Evolutionary conservation across 2,113 vertebrate species (phyloP).

Genomic region (Labeo rohita): DNA sequence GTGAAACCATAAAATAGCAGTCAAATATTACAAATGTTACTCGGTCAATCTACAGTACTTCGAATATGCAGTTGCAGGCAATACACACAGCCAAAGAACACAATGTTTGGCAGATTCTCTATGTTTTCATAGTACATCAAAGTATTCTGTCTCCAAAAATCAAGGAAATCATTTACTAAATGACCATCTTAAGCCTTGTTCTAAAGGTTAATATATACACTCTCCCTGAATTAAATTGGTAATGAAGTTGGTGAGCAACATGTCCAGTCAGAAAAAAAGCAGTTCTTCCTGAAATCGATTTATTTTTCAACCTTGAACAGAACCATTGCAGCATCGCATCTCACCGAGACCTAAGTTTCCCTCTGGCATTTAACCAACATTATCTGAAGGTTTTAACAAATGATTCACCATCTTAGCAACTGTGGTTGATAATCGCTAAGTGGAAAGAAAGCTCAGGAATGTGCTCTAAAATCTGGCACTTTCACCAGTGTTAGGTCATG

Average conservation of each 20-base stretch:
- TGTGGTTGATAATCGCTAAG: conserved; percentile 58
- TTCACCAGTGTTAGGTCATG: conserved; percentile 53
- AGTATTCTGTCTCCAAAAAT: background rate
- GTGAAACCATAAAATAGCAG: background rate
- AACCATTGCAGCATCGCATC: conserved; percentile 48
- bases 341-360: conserved; percentile 53
- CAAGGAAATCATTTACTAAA: background rate
- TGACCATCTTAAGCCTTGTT: background rate
- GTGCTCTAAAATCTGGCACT: conserved; percentile 55
- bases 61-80: background rate
- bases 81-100: background rate
- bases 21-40: no score
- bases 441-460: conserved; percentile 48
- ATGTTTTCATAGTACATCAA: background rate
- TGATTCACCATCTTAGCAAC: conserved; percentile 47
- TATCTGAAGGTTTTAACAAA: conserved; percentile 37
- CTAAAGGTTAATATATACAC: background rate
- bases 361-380: conserved; percentile 34
- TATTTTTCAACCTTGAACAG: conserved; percentile 52
- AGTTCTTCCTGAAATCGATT: conserved; percentile 25
- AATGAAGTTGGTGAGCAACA: background rate
- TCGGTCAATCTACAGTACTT: background rate
- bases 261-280: background rate
- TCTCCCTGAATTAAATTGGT: background rate
- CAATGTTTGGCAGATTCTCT: no score